A percentile compares a stretch with the other conserved stretches of the same genome.
These are phyloP conservation scores for Sylvietta virens DNA, from an alignment of 2,113 vertebrate genomes.

Conservation along the genomic window DNA sequence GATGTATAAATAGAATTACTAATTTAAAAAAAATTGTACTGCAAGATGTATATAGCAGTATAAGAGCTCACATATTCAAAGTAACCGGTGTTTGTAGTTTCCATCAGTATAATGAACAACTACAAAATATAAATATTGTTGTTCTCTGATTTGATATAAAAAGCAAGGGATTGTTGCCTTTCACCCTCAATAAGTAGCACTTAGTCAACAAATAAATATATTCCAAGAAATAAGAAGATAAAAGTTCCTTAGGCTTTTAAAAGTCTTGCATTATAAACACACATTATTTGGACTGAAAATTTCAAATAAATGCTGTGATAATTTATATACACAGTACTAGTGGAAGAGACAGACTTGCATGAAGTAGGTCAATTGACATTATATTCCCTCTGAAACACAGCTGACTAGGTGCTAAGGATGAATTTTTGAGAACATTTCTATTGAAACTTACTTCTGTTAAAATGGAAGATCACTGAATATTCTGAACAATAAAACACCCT, in stretches of 20 bases:
- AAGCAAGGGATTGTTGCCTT: conserved; percentile 19
- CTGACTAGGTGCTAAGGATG: background rate
- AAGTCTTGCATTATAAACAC: background rate
- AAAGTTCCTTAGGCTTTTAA: background rate
- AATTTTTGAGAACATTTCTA: background rate
- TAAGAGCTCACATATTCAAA: conserved; percentile 15
- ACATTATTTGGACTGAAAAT: background rate
- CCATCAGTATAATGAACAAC: conserved; percentile 57
- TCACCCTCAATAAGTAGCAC: background rate
- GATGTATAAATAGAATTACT: conserved; percentile 40
- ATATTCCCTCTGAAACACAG: background rate
- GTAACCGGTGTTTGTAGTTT: conserved; percentile 4
- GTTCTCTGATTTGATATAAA: conserved; percentile 29
- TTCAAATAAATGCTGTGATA: background rate
- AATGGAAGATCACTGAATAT: background rate
- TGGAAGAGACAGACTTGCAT: background rate
- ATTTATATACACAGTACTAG: background rate
- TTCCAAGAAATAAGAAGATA: background rate
- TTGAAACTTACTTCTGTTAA: background rate
- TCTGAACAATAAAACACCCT: background rate
- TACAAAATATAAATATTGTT: conserved; percentile 52
- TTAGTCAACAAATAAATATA: background rate
- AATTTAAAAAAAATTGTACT: background rate
- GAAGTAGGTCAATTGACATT: fast-evolving
- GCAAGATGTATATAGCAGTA: background rate